Conservation (phyloP, 2,888 invertebrate genomes). For the Clanis bilineata region DNA sequence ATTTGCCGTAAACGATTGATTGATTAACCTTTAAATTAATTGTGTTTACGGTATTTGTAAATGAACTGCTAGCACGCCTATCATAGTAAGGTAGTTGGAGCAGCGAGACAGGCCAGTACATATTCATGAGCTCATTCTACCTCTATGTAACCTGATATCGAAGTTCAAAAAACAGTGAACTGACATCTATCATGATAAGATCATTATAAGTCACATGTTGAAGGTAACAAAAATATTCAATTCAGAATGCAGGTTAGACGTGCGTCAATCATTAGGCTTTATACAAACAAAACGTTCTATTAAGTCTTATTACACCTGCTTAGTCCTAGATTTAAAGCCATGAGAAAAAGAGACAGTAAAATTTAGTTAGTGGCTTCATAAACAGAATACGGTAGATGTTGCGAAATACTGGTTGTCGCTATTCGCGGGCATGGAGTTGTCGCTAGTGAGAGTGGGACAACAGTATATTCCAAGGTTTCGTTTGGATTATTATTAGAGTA, state of each 20-base stretch:
- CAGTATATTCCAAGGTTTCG: constrained; percentile 67
- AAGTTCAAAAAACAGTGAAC: too few relatives aligned
- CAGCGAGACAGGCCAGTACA: not conserved
- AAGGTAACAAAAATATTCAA: not conserved
- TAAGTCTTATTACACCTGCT: constrained; percentile 48
- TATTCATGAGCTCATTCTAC: not conserved
- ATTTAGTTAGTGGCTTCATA: constrained; percentile 53
- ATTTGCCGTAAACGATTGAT: constrained; percentile 30
- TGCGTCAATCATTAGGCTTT: not conserved
- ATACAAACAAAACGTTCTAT: constrained; percentile 29
- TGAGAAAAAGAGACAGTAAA: constrained; percentile 66
- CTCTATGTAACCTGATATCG: not conserved
- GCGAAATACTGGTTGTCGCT: constrained; percentile 64
- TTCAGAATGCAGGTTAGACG: not conserved
- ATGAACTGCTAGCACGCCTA: constrained; percentile 13
- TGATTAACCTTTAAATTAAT: constrained; percentile 25
- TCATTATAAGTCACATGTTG: not conserved
- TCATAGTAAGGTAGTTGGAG: not conserved
- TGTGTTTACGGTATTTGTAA: constrained; percentile 45
- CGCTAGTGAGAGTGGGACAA: constrained; percentile 69
- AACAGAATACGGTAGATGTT: constrained; percentile 53
- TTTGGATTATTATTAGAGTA: constrained; percentile 79
- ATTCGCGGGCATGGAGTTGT: constrained; percentile 49
- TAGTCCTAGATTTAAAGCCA: constrained; percentile 42
- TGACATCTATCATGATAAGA: not conserved